A percentile compares a stretch with the other conserved stretches of the same genome.
Conservation (phyloP, 2,888 invertebrate species). For the Zaprionus bogoriensis region DNA sequence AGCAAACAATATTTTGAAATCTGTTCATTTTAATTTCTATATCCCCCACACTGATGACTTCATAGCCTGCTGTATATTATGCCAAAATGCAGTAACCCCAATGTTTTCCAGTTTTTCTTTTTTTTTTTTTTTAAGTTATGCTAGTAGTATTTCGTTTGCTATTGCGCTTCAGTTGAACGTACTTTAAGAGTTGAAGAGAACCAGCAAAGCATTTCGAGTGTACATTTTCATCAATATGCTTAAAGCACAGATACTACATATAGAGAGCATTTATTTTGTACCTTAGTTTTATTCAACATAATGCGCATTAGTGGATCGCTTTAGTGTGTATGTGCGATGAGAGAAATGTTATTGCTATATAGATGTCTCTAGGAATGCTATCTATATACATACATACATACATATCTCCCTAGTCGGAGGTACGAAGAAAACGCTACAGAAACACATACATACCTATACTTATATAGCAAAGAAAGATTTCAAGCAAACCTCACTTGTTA, state of each 20-base stretch:
- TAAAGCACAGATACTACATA: constrained; percentile 64
- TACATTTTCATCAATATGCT: constrained; percentile 68
- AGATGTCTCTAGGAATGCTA: constrained; percentile 48
- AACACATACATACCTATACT: constrained; percentile 60
- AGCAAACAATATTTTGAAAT: neutral
- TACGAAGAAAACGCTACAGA: constrained; percentile 33
- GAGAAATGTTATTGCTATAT: constrained; percentile 52
- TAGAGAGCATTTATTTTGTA: constrained; percentile 57
- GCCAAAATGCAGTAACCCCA: constrained; percentile 15
- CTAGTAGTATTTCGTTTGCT: constrained; percentile 13
- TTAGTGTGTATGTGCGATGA: constrained; percentile 51
- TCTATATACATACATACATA: constrained; percentile 29
- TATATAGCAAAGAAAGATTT: constrained; percentile 73
- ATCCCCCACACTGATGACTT: neutral
- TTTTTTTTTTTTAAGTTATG: too few species aligned
- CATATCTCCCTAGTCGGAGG: constrained; percentile 12
- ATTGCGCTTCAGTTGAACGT: constrained; percentile 33
- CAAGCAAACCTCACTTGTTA: constrained; percentile 76
- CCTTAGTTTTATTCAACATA: constrained; percentile 34
- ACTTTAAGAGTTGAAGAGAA: constrained; percentile 50
- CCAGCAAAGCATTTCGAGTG: constrained; percentile 64
- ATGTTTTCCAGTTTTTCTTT: too few species aligned
- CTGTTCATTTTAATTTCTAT: neutral
- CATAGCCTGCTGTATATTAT: constrained; percentile 40
- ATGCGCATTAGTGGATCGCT: constrained; percentile 53